Evolutionary conservation across 1,140 invertebrate species (phyloP), one percentile per base, ranked within the genome.

Genomic region (Bombus soroeensis): DNA sequence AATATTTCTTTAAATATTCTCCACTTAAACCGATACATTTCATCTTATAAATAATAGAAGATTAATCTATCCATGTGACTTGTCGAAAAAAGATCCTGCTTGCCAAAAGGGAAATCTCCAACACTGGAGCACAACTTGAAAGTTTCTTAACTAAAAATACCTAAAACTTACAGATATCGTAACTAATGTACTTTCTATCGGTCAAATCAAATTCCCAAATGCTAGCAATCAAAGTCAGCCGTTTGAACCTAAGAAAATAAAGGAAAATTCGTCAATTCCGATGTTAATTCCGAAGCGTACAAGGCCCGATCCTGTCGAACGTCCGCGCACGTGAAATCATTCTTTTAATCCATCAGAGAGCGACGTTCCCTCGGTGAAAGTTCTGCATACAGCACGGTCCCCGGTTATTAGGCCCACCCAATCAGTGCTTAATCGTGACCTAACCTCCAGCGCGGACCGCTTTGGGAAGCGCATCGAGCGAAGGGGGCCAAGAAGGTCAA

Each of bases 341-440:
- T 79, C 66, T 80, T 84, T 84, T 74, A 85, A 85, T 81, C 71
- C 78, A 22, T 74, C 83, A 41, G 66, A 43, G 73, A 80, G 81
- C 88, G 88, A 77, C 73, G 85, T 90, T 85, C 57, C 86, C 75
- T 83, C 86, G 83, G 87, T 90, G 87, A 91, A 91, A 88, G 89
- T 91, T 91, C 90, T 91, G 90, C 90, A 90, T 90, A 90, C 87
- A 90, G 83, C 86, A 87, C 86, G 77, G 89, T 90, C 89, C 89
- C 90, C 90, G 84, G 92, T 93, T 93, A 93, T 93, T 93, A 93
- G 92, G 90, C 93, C 93, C 93, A 93, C 92, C 92, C 92, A 92
- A 93, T 92, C 92, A 89, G 88, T 86, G 85, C 88, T 93, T 89
- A 93, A 90, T 93, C 93, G 93, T 93, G 93, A 94, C 92, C 92